These are phyloP conservation scores for Bugulina stolonifera DNA, from an alignment of 2,888 invertebrate genomes.

Conservation along the genomic window DNA sequence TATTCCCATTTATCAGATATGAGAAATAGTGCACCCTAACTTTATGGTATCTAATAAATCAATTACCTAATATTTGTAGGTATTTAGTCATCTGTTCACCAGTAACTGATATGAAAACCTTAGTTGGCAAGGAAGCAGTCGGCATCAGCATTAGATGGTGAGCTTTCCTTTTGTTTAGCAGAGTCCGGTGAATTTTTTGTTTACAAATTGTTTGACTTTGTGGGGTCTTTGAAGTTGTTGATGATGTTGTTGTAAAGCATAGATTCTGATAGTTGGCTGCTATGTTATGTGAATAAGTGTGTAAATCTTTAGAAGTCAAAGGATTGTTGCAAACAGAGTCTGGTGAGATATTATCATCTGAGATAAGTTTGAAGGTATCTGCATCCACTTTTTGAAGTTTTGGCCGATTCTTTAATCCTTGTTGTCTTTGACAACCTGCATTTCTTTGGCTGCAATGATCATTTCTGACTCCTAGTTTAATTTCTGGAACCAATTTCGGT, in stretches of 20 bases:
- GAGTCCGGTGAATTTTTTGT: not conserved
- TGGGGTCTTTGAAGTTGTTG: not conserved
- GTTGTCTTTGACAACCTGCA: not conserved
- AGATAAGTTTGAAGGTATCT: not conserved
- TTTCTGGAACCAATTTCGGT: not conserved
- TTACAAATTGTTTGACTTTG: not conserved
- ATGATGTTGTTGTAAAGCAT: not conserved
- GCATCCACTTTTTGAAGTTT: not conserved
- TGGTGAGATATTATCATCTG: not conserved
- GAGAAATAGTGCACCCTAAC: not conserved
- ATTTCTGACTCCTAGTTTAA: not conserved
- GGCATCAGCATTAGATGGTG: not conserved
- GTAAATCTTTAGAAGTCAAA: not conserved
- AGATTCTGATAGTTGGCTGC: not conserved
- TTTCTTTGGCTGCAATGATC: too few relatives aligned
- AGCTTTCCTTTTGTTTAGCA: not conserved
- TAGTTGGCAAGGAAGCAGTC: not conserved
- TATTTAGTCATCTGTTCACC: not conserved
- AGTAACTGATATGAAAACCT: not conserved
- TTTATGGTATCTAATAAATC: too few relatives aligned
- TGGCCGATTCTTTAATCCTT: not conserved
- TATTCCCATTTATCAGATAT: not conserved
- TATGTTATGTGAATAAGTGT: not conserved
- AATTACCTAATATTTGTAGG: not conserved
- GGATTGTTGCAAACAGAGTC: not conserved